Percentiles rank a stretch among this genome's conserved stretches.
Conservation (phyloP, 2,888 invertebrate species). For the Lasioglossum marginatum region DNA sequence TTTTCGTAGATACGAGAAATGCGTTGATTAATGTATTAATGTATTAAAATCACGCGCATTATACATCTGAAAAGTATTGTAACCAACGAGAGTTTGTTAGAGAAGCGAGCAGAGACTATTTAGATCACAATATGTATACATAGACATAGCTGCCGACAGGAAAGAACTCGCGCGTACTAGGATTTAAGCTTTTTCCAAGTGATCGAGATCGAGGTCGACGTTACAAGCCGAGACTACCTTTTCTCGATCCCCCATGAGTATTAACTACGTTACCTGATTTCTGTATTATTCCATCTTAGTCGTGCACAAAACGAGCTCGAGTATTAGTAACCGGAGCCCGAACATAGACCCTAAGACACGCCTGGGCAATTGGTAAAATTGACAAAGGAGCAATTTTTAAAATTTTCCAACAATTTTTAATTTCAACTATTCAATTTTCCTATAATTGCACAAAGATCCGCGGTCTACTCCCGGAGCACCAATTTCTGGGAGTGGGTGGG, state of each 20-base stretch:
- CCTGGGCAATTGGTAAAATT: too few species aligned
- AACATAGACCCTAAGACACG: background rate
- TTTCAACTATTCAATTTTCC: too few species aligned
- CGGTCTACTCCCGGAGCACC: too few species aligned
- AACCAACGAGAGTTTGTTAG: background rate
- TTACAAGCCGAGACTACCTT: background rate
- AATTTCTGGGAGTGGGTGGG: too few species aligned
- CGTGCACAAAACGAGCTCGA: background rate
- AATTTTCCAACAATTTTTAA: too few species aligned
- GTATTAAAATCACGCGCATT: background rate
- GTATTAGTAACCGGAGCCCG: slow-evolving; percentile 1
- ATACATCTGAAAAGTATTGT: slow-evolving; percentile 12
- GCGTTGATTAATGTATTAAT: background rate
- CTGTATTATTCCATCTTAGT: slow-evolving; percentile 6
- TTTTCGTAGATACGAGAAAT: background rate
- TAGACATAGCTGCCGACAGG: background rate
- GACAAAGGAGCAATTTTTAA: too few species aligned
- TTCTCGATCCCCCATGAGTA: background rate
- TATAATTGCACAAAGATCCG: too few species aligned
- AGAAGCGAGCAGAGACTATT: slow-evolving; percentile 5
- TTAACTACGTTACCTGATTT: slow-evolving; percentile 21
- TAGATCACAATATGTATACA: background rate
- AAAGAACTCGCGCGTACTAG: background rate
- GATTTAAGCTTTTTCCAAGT: background rate
- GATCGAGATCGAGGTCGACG: background rate